phyloP scores from a whole-genome alignment of 1,140 invertebrate species.

The Elymnias hypermnestra region DNA sequence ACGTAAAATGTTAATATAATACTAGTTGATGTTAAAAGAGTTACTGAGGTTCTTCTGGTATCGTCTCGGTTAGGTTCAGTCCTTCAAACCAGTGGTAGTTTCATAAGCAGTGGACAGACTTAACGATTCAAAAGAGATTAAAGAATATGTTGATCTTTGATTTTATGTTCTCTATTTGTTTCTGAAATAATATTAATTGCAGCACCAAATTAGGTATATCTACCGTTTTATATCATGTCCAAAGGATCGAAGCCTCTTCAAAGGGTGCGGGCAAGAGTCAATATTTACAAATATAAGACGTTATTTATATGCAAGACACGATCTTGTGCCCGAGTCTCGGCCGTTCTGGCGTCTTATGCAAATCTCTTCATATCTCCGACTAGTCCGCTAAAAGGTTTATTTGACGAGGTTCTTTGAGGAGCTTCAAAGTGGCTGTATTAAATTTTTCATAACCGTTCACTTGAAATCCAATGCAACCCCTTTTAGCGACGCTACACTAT shows the following conservation, averaged over 20 bases:
- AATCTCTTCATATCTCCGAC: conserved; percentile 57
- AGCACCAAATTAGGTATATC: no score
- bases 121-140: no score
- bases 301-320: conserved; percentile 72
- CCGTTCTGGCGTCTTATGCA: conserved; percentile 58
- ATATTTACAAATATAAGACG: conserved; percentile 72
- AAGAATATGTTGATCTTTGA: no score
- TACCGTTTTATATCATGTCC: no score
- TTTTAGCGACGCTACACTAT: not conserved
- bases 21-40: no score
- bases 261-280: conserved; percentile 64
- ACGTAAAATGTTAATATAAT: no score
- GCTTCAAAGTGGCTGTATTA: conserved; percentile 53
- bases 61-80: no score
- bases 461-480: conserved; percentile 30
- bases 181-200: no score
- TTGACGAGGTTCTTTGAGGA: conserved; percentile 48
- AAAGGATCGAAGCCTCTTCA: conserved; percentile 41
- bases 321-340: conserved; percentile 40
- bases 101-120: no score
- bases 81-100: no score
- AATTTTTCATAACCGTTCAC: conserved; percentile 65
- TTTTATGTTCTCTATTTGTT: no score
- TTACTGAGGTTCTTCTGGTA: no score
- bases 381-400: conserved; percentile 62